A percentile compares a stretch with the other conserved stretches of the same genome.
Evolutionary conservation across 2,797 vertebrate genomes (phyloP).

Genomic region (Erpetoichthys calabaricus): DNA sequence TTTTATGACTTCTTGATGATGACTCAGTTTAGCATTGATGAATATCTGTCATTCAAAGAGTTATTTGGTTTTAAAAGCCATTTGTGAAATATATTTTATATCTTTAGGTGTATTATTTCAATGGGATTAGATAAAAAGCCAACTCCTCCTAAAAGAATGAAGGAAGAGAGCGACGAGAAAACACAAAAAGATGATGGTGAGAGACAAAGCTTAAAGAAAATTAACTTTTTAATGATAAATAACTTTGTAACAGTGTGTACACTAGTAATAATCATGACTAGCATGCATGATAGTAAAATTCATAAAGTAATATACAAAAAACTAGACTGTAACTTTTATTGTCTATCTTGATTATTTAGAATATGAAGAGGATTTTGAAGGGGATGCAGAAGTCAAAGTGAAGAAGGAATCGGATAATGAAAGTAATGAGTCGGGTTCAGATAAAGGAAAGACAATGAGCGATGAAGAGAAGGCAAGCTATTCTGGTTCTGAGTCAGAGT

Average conservation of each 20-base stretch:
- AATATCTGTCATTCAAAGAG: too few relatives aligned
- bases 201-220: not conserved
- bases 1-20: too few relatives aligned
- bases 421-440: conserved; percentile 19
- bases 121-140: conserved; percentile 76
- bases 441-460: conserved; percentile 24
- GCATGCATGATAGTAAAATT: too few relatives aligned
- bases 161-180: conserved; percentile 23
- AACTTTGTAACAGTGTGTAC: too few relatives aligned
- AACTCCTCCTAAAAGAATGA: conserved; percentile 43
- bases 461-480: conserved; percentile 21
- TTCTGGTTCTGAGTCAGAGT: conserved; percentile 39
- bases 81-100: not conserved
- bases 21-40: too few relatives aligned
- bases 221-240: too few relatives aligned
- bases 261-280: too few relatives aligned
- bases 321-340: too few relatives aligned
- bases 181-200: conserved; percentile 14
- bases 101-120: conserved; percentile 71
- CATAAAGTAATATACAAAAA: too few relatives aligned
- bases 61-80: not conserved
- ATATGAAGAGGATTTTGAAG: conserved; percentile 89
- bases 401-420: conserved; percentile 33
- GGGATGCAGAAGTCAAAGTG: conserved; percentile 51
- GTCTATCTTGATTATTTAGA: conserved; percentile 36